phyloP scores from a whole-genome alignment of 2,888 invertebrate species.

The Andrena bucephala region DNA sequence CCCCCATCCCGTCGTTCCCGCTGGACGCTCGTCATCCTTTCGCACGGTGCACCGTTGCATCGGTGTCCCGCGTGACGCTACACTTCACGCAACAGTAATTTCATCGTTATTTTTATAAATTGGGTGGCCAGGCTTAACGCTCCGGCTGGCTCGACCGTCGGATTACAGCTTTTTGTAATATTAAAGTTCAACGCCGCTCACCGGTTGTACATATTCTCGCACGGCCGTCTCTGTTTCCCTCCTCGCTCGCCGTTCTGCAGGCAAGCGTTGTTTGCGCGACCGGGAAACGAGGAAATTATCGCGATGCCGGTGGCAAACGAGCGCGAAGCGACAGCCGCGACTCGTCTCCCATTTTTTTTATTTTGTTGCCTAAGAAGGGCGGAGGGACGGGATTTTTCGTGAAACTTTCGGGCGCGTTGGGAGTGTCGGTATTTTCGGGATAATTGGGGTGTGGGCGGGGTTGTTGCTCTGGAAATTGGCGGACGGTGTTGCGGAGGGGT shows the following conservation, averaged over 20 bases:
- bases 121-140: constrained; percentile 84
- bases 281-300: constrained; percentile 59
- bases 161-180: constrained; percentile 82
- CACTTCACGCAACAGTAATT: constrained; percentile 84
- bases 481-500: background rate
- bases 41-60: constrained; percentile 75
- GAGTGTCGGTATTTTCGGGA: background rate
- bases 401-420: background rate
- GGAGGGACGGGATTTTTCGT: background rate
- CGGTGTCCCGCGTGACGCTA: constrained; percentile 77
- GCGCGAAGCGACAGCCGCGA: constrained; percentile 25
- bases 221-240: background rate
- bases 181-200: constrained; percentile 77
- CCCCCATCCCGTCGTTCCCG: constrained; percentile 56
- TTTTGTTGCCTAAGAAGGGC: background rate
- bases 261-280: constrained; percentile 49
- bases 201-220: constrained; percentile 64
- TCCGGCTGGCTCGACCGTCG: constrained; percentile 80
- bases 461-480: background rate
- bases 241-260: constrained; percentile 27
- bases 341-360: background rate
- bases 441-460: background rate
- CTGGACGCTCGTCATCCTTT: constrained; percentile 71
- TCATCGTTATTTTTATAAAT: constrained; percentile 85
- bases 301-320: constrained; percentile 37